Evolutionary conservation across 2,888 invertebrate genomes (phyloP), one percentile per base, ranked within the genome.

Genomic region (Spatulosminthurus flaviceps): DNA sequence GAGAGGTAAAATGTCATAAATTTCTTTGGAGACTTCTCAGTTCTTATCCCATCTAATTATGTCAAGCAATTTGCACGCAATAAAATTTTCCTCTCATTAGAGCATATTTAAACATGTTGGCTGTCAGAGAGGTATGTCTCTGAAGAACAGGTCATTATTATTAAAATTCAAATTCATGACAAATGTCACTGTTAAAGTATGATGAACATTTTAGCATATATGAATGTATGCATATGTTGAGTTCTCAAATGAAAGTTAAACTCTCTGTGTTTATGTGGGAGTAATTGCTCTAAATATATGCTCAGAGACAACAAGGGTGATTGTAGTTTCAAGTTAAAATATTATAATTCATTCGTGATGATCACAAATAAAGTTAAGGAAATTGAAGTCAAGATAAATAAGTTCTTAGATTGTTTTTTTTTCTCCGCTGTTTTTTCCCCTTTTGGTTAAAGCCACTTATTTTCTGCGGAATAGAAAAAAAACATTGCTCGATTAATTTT

Each of bases 41-140:
- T 34, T 9, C 34, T 60, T 60, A 60, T 1, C 64, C 4, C 26
- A 22, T 64, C 64, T 64, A 64, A 64, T 64, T 64, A 64, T 64
- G 64, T 64, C 64, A 64, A 64, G 22, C 26, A 7, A 64, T 64
- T 64, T 64, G 64, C 64, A 64, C 64, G 64, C 64, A 24, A 64
- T 64, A 64, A 64, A 64, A 24, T 64, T 26, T 24, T 64, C 64
- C 13, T 24, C 64, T 64, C 64, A 64, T 64, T 64, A 64, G 64
- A 24, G 64, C 22, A 64, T 24, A 60, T 26, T 64, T 64, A 64
- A 64, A 24, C 64, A 24, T 64, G 64, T 64, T 64, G 4, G 7
- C 64, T 64, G 64, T 64, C 64, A 64, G 9, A 51, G n/a, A 13
- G 51, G 51, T 11, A n/a, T 51, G n/a, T 51, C 51, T n/a, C n/a